Evolutionary conservation across 1,140 invertebrate species (phyloP), one percentile per base, ranked within the genome.

Genomic region (Eurosta solidaginis): DNA sequence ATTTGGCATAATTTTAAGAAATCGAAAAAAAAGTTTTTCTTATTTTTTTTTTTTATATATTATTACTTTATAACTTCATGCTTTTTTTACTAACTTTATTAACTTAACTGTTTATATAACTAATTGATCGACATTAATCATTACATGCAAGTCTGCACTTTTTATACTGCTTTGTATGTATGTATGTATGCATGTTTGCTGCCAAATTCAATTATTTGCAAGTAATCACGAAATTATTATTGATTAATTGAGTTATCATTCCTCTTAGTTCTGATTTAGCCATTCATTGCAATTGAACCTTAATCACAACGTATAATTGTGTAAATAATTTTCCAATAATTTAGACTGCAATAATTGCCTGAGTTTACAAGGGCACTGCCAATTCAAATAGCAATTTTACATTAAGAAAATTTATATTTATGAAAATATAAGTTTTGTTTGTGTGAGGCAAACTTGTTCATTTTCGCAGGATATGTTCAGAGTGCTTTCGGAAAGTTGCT

Each of bases 71-170:
- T 68, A 68, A 17, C 17, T 68, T 68, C 12, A 17, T 40, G 12
- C 17, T 68, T 10, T 22, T 49, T 52, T 25, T 52, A 59, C 33
- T 29, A 40, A 29, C 14, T 27, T n/a, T n/a, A n/a, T n/a, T n/a
- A n/a, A n/a, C n/a, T 33, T 40, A 6, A 9, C 22, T 54, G 25
- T 54, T 7, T 20, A 68, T 42, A 22, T 68, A n/a, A 42, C 59
- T 40, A 68, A 68, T 68, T 68, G 59, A 68, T 68, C 40, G 33
- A 33, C 59, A 68, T 68, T 40, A 68, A 68, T 68, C 59, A 68
- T 68, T 68, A 68, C 22, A 68, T 68, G 59, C 33, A 68, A 14
- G 33, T 68, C n/a, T 40, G 27, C 33, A 36, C 33, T 10, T 68
- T 22, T 68, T 47, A n/a, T 47, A 27, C 59, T 68, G 40, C 20